Evolutionary conservation across 2,888 invertebrate genomes (phyloP), one percentile per base, ranked within the genome.

Genomic region (Lycophotia porphyrea): DNA sequence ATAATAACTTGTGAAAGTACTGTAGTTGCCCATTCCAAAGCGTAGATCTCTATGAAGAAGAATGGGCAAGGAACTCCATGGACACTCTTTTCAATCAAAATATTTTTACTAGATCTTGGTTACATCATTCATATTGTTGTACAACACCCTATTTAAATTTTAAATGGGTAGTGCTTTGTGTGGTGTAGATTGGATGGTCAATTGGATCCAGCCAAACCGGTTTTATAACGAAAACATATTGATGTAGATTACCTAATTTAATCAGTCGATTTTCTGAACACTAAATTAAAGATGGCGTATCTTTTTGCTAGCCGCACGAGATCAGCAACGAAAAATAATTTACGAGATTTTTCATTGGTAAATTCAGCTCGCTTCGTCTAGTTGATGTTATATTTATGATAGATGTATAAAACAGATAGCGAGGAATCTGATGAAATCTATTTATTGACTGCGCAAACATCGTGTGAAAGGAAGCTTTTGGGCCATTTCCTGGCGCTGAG

Each of bases 361-460:
- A 77, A 67, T 78, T 81, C 61, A 47, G 47, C 36, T 69, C 60
- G 69, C 69, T 80, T 74, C 72, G 58, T 88, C 84, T 78, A 85
- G 88, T 88, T 87, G 85, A 88, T 87, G 88, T 88, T 87, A 87
- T 82, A 88, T 90, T 92, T 93, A 92, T 93, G 91, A 89, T 91
- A 88, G 85, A 90, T 91, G 90, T 89, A 93, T 91, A 90, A 91
- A 91, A 90, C 89, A 90, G 90, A 91, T 92, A 91, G 92, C 89
- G 87, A 86, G 74, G 83, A 87, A 87, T 88, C 78, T 89, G 91
- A 92, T 92, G 90, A 90, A 93, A 91, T 95, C 95, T 95, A 95
- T 96, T 88, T 95, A 95, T 95, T 95, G 95, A 94, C 93, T 93
- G 91, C 92, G 93, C 95, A 93, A 95, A 94, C 95, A 94, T 92